Conservation (phyloP, 2,113 vertebrate genomes). For the Saccopteryx leptura region DNA sequence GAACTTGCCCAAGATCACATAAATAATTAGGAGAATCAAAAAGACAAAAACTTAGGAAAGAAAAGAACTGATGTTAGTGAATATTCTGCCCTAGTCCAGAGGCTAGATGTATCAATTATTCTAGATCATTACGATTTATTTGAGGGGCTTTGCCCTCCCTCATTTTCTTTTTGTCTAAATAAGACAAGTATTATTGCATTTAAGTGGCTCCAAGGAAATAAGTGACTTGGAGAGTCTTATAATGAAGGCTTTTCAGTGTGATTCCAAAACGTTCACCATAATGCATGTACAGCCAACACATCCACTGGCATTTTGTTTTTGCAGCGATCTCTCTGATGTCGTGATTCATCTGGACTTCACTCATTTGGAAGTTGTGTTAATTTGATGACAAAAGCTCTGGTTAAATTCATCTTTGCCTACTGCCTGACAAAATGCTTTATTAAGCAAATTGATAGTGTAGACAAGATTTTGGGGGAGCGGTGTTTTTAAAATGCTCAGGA, state of each 20-base stretch:
- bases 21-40: slow-evolving; percentile 40
- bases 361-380: slow-evolving; percentile 66
- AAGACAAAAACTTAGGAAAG: background rate
- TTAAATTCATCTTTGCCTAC: slow-evolving; percentile 38
- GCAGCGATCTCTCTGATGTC: background rate
- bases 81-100: background rate
- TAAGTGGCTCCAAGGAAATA: background rate
- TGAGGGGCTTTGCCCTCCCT: background rate
- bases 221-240: background rate
- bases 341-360: background rate
- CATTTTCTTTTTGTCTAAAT: background rate
- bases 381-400: background rate
- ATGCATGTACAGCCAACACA: background rate
- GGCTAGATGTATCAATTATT: background rate
- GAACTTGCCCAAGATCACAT: background rate
- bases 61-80: background rate
- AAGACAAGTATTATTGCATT: background rate
- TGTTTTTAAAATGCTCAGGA: slow-evolving; percentile 57
- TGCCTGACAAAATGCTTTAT: slow-evolving; percentile 24
- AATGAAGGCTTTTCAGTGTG: background rate
- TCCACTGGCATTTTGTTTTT: background rate
- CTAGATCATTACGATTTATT: slow-evolving; percentile 5
- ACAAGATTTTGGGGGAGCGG: background rate
- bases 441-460: slow-evolving; percentile 17
- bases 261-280: background rate